phyloP scores from a whole-genome alignment of 2,113 vertebrate species.

The Sula dactylatra region DNA sequence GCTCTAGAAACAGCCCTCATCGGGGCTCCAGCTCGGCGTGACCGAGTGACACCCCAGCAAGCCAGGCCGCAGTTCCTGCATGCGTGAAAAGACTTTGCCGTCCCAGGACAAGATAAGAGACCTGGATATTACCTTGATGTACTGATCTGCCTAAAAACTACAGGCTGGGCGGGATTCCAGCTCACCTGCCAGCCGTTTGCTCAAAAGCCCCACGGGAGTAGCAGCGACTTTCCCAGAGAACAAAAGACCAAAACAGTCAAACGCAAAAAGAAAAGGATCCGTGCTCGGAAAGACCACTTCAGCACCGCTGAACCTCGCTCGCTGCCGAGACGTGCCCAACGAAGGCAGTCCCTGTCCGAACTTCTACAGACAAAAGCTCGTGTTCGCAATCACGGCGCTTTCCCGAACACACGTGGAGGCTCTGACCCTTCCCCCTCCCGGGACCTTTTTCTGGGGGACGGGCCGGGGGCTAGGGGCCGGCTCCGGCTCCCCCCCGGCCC shows the following conservation, averaged over 20 bases:
- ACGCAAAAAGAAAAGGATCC: not conserved
- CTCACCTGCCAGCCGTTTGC: not conserved
- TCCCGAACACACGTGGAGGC: not conserved
- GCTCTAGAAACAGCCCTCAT: not conserved
- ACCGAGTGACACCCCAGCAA: not conserved
- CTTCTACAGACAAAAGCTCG: not conserved
- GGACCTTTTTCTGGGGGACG: fast-evolving
- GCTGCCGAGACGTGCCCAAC: not conserved
- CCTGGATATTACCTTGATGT: not conserved
- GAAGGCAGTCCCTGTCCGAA: fast-evolving
- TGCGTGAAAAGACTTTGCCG: fast-evolving
- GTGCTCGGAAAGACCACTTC: not conserved
- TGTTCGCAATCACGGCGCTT: not conserved
- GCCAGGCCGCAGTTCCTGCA: not conserved
- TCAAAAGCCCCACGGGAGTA: not conserved
- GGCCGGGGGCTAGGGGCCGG: no score
- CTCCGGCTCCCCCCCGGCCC: no score
- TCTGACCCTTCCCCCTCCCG: not conserved
- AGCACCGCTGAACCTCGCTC: not conserved
- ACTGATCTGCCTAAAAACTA: not conserved
- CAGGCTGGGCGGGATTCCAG: not conserved
- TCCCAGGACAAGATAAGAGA: not conserved
- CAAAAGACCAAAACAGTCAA: not conserved
- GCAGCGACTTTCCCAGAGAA: not conserved
- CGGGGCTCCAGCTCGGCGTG: not conserved